phyloP scores from a whole-genome alignment of 2,113 vertebrate genomes.

The Procavia capensis region DNA sequence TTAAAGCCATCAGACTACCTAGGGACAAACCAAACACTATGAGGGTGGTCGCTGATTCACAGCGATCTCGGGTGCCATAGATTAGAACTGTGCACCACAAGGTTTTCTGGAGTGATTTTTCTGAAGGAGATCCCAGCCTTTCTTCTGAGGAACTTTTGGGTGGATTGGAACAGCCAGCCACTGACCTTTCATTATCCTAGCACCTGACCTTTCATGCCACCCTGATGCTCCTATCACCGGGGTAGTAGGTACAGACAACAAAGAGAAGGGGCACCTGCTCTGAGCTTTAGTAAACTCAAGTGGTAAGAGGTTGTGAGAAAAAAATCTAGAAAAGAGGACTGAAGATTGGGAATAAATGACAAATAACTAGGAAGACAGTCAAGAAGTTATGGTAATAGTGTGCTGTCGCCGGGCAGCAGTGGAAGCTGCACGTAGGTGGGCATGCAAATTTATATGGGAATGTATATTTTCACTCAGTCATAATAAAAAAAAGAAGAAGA shows the following conservation, averaged over 20 bases:
- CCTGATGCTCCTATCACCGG: background rate
- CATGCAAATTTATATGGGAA: too few species aligned
- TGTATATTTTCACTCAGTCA: too few species aligned
- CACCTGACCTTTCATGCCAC: background rate
- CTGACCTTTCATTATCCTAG: background rate
- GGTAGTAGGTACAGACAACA: accelerated
- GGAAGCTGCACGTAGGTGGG: too few species aligned
- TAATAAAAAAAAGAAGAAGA: too few species aligned
- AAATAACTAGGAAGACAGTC: background rate
- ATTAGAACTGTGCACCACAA: too few species aligned
- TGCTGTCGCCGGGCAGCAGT: too few species aligned
- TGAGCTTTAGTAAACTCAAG: background rate
- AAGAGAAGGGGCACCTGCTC: background rate
- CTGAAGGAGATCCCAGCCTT: background rate
- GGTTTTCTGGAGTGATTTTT: background rate
- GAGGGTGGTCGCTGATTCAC: background rate
- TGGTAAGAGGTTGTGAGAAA: background rate
- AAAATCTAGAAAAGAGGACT: background rate
- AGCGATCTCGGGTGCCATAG: background rate
- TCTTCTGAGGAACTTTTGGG: background rate
- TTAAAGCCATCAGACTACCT: background rate
- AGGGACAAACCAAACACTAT: background rate
- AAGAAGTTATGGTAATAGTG: background rate
- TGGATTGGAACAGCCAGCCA: background rate
- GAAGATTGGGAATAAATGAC: background rate